phyloP scores from a whole-genome alignment of 2,888 invertebrate species.

The Sicus ferrugineus region DNA sequence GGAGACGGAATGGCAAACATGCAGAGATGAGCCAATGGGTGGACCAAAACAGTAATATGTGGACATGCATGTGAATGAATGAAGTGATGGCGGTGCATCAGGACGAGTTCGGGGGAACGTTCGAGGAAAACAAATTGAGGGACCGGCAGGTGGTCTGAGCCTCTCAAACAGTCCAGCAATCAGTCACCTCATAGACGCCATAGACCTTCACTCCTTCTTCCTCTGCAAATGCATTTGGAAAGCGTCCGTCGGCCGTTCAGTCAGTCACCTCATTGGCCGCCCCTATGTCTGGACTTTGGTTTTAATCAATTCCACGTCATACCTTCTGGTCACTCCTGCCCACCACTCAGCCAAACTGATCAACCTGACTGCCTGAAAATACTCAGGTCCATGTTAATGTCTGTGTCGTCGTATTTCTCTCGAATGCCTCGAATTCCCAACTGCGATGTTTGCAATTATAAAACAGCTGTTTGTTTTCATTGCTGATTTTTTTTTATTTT shows the following conservation, averaged over 20 bases:
- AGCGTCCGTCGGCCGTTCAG: too few relatives aligned
- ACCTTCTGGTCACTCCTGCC: background rate
- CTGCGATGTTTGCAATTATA: background rate
- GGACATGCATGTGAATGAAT: too few relatives aligned
- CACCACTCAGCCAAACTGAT: background rate
- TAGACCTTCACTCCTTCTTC: background rate
- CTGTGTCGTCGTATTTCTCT: background rate
- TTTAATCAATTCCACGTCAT: slow-evolving; percentile 14
- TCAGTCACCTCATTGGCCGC: background rate
- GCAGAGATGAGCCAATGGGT: too few relatives aligned
- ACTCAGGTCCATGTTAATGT: background rate
- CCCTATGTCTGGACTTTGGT: slow-evolving; percentile 12
- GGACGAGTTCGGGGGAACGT: background rate
- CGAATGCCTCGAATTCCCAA: background rate
- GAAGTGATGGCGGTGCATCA: background rate
- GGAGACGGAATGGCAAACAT: background rate
- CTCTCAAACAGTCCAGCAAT: too few relatives aligned
- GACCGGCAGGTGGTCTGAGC: too few relatives aligned
- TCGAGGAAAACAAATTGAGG: background rate
- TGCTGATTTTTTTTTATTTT: background rate
- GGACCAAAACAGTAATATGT: too few relatives aligned
- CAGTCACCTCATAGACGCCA: too few relatives aligned
- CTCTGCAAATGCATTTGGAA: too few relatives aligned
- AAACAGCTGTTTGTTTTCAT: background rate
- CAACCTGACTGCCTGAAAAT: background rate